Evolutionary conservation across 2,888 invertebrate species (phyloP), one percentile per base, ranked within the genome.

Genomic region (Parelbella ahira): DNA sequence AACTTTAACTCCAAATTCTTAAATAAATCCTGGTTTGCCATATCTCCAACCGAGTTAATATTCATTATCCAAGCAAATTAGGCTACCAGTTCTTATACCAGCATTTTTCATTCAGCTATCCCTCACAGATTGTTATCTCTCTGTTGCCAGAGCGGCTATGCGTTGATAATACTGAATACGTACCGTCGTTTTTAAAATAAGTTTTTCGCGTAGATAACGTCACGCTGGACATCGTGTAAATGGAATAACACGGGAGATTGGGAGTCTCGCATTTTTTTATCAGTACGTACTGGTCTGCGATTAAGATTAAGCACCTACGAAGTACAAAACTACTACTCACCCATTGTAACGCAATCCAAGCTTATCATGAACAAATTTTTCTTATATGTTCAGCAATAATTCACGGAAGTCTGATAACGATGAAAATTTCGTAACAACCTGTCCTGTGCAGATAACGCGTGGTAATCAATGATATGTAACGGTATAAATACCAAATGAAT

Each of bases 141-240:
- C n/a, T n/a, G n/a, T n/a, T n/a, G n/a, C 78, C 74, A 64, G 60
- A 62, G 79, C 72, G 79, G 79, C 72, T 78, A 80, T 80, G 79
- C 75, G 78, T 76, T 78, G 80, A 81, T 79, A 79, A 80, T 80
- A 78, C 78, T 76, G 78, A 79, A 82, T 77, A 52, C 73, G 64
- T 64, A 71, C 73, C 68, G 78, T 81, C 83, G 80, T n/a, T 83
- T 79, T 76, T 68, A 63, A 74, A 78, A 80, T 77, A 75, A 74
- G 73, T 76, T 74, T 71, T 69, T 64, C 62, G 60, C 60, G 63
- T 64, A 67, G 78, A 78, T 77, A 47, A 53, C 73, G 73, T 78
- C 72, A 58, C 51, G 33, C 44, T 49, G 49, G 64, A 48, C 57
- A 55, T 48, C 61, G 63, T 63, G 59, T 57, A 61, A 60, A 55